Percentiles rank a stretch among this genome's conserved stretches.
phyloP scores from a whole-genome alignment of 23 tunicate species.

The Phallusia fumigata region DNA sequence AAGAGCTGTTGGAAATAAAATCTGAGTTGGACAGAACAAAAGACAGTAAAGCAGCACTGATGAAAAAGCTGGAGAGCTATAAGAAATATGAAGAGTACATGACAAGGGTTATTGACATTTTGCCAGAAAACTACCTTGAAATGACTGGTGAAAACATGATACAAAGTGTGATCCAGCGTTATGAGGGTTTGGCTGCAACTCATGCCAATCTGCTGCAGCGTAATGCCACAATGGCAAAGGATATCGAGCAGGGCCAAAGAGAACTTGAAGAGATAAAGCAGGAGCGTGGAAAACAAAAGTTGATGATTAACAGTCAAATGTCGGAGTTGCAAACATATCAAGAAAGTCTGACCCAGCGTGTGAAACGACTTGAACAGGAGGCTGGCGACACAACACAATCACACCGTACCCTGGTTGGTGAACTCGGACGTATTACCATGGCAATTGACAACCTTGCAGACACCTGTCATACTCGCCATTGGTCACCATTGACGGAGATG shows the following conservation, averaged over 20 bases:
- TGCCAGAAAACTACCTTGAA: slow-evolving; percentile 78
- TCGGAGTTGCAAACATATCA: slow-evolving; percentile 49
- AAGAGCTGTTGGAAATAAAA: slow-evolving; percentile 35
- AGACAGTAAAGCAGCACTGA: slow-evolving; percentile 20
- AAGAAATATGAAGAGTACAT: slow-evolving; percentile 65
- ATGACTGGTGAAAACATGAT: slow-evolving; percentile 77
- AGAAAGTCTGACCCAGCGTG: slow-evolving; percentile 44
- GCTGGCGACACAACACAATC: slow-evolving; percentile 27
- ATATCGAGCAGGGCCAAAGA: slow-evolving; percentile 58
- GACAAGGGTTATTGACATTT: slow-evolving; percentile 48
- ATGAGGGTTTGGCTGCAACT: slow-evolving; percentile 77
- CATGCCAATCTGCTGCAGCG: slow-evolving; percentile 11
- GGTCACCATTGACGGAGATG: slow-evolving; percentile 61
- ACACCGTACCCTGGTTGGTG: slow-evolving; percentile 43
- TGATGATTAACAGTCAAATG: slow-evolving; percentile 68
- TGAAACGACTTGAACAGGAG: slow-evolving; percentile 53
- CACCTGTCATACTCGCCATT: slow-evolving; percentile 63
- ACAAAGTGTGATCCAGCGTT: slow-evolving; percentile 63
- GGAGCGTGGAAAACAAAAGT: slow-evolving; percentile 58
- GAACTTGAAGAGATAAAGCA: slow-evolving; percentile 53
- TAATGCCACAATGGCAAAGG: slow-evolving; percentile 21
- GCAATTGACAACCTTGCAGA: slow-evolving; percentile 75
- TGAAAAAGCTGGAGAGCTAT: slow-evolving; percentile 41
- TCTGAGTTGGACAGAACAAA: slow-evolving; percentile 37
- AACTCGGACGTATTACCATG: slow-evolving; percentile 62